These are phyloP conservation scores for Nestor notabilis DNA, from an alignment of 2,113 vertebrate genomes.

Conservation along the genomic window DNA sequence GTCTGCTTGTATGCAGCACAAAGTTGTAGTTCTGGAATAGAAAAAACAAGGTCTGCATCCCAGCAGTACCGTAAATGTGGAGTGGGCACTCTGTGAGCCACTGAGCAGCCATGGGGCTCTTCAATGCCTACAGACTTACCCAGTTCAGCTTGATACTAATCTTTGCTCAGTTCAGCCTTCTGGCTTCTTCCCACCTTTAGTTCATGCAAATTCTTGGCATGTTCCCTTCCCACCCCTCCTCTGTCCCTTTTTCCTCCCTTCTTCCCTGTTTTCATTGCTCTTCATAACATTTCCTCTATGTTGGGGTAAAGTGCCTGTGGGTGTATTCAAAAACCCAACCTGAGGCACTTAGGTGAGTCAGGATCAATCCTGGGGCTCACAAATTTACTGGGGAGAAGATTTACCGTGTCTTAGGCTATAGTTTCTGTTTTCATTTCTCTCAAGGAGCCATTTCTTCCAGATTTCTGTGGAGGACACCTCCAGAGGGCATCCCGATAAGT, in stretches of 20 bases:
- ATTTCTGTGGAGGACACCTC: background rate
- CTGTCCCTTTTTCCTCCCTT: fast-evolving
- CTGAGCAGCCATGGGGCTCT: fast-evolving
- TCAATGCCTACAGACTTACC: background rate
- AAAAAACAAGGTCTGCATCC: background rate
- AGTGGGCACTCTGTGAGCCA: background rate
- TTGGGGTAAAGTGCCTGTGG: background rate
- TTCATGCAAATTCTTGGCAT: background rate
- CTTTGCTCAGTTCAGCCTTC: background rate
- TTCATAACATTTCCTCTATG: background rate
- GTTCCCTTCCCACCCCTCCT: background rate
- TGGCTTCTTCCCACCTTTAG: background rate
- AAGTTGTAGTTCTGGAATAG: background rate
- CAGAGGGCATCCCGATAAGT: background rate
- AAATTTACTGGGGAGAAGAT: background rate
- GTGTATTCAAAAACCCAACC: background rate
- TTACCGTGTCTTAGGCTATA: too few relatives aligned
- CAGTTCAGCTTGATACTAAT: background rate
- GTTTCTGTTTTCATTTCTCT: background rate
- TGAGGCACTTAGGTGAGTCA: background rate
- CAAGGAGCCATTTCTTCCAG: background rate
- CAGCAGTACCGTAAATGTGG: background rate
- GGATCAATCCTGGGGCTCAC: background rate
- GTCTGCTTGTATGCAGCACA: background rate
- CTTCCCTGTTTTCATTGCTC: background rate